Conservation (phyloP, 2,888 invertebrate species). For the Eretmocerus hayati region DNA sequence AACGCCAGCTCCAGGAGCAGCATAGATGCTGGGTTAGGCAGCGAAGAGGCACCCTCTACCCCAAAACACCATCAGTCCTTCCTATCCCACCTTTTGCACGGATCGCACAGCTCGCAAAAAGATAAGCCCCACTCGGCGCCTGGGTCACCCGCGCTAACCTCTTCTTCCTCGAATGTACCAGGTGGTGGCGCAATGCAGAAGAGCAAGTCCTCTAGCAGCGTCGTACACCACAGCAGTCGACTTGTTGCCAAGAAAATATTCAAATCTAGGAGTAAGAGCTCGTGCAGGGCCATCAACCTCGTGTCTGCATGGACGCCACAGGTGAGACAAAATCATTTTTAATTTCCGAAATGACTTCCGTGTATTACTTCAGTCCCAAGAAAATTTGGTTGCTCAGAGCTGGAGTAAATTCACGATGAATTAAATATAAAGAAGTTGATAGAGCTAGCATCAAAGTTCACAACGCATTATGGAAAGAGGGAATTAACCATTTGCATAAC, state of each 20-base stretch:
- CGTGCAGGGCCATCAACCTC: conserved; percentile 58
- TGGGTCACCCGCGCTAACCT: conserved; percentile 50
- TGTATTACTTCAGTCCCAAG: too few species aligned
- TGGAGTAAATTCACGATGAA: too few species aligned
- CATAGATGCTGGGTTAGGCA: conserved; percentile 48
- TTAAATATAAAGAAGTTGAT: too few species aligned
- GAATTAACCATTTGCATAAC: too few species aligned
- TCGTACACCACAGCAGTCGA: conserved; percentile 64
- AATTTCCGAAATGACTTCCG: too few species aligned
- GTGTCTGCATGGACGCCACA: conserved; percentile 75
- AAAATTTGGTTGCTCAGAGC: too few species aligned
- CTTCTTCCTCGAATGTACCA: conserved; percentile 47
- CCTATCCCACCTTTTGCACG: conserved; percentile 55
- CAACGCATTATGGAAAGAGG: too few species aligned
- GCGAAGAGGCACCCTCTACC: conserved; percentile 47
- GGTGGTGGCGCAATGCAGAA: conserved; percentile 74
- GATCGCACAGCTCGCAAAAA: conserved; percentile 14
- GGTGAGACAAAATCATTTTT: too few species aligned
- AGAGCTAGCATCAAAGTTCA: too few species aligned
- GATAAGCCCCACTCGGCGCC: conserved; percentile 49
- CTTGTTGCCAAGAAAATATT: conserved; percentile 80
- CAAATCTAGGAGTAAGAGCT: conserved; percentile 77
- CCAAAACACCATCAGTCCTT: conserved; percentile 57
- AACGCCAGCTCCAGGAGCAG: conserved; percentile 52
- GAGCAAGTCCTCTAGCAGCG: conserved; percentile 82